Evolutionary conservation across 2,113 vertebrate genomes (phyloP).

Genomic region (Callithrix jacchus): DNA sequence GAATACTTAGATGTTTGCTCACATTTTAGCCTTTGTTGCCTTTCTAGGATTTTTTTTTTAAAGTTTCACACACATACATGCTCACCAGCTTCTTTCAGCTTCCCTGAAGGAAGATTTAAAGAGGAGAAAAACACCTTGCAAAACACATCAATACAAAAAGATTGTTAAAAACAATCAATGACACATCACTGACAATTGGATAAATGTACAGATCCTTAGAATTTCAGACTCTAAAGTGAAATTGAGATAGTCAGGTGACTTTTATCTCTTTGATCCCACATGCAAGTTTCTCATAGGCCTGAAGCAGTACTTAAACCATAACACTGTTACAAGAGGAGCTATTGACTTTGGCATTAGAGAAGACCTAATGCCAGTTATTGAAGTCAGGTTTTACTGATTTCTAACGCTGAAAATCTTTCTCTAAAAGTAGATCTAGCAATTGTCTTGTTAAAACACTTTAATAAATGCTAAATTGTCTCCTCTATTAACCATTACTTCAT

Average conservation of each 20-base stretch:
- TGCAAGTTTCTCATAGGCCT: conserved; percentile 71
- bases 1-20: background rate
- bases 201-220: conserved; percentile 63
- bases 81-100: background rate
- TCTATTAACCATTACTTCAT: background rate
- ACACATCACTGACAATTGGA: conserved; percentile 67
- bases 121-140: conserved; percentile 51
- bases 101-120: conserved; percentile 61
- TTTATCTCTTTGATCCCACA: conserved; percentile 79
- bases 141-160: conserved; percentile 71
- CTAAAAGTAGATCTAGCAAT: conserved; percentile 35
- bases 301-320: conserved; percentile 76
- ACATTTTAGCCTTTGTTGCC: background rate
- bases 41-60: background rate
- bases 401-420: conserved; percentile 59
- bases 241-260: conserved; percentile 62
- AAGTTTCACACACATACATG: background rate
- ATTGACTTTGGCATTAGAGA: conserved; percentile 77
- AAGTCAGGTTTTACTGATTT: conserved; percentile 72
- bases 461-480: background rate
- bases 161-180: conserved; percentile 78
- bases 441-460: background rate
- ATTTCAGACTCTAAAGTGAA: conserved; percentile 68
- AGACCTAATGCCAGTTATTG: conserved; percentile 54
- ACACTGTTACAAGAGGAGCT: conserved; percentile 70